Conservation (phyloP, 1,140 invertebrate genomes). For the Drosophila kanapiae region DNA sequence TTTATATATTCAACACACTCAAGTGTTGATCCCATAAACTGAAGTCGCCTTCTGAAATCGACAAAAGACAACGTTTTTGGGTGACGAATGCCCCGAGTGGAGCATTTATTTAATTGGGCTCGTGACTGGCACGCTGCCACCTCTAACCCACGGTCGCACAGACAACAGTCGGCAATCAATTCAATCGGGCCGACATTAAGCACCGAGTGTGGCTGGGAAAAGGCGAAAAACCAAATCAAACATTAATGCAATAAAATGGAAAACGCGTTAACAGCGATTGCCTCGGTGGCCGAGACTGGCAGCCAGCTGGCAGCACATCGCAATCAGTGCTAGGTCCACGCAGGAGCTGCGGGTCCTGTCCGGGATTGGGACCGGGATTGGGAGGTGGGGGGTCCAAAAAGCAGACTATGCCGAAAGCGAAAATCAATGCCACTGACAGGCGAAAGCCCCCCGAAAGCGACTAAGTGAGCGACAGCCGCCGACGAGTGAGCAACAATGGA, state of each 20-base stretch:
- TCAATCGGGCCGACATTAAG: slow-evolving; percentile 58
- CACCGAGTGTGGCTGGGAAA: slow-evolving; percentile 17
- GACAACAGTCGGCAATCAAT: slow-evolving; percentile 59
- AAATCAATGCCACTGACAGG: slow-evolving; percentile 69
- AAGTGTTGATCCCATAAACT: background rate
- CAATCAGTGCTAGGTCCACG: slow-evolving; percentile 43
- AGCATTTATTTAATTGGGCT: slow-evolving; percentile 11
- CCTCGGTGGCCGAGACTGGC: slow-evolving; percentile 54
- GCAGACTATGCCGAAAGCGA: slow-evolving; percentile 71
- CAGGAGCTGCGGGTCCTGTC: slow-evolving; percentile 25
- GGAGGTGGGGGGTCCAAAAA: slow-evolving; percentile 48
- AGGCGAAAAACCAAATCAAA: slow-evolving; percentile 72
- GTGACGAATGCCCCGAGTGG: background rate
- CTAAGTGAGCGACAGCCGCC: slow-evolving; percentile 72
- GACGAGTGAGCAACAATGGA: slow-evolving; percentile 62
- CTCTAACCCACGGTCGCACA: slow-evolving; percentile 5
- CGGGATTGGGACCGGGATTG: background rate
- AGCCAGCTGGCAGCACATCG: slow-evolving; percentile 47
- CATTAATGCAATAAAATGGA: slow-evolving; percentile 80
- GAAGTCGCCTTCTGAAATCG: background rate
- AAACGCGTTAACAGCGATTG: slow-evolving; percentile 79
- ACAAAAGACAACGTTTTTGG: background rate
- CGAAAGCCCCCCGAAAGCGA: slow-evolving; percentile 31
- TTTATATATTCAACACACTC: background rate
- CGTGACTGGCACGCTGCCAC: slow-evolving; percentile 12